Conservation (phyloP, 2,797 vertebrate genomes). For the Lemur catta region DNA sequence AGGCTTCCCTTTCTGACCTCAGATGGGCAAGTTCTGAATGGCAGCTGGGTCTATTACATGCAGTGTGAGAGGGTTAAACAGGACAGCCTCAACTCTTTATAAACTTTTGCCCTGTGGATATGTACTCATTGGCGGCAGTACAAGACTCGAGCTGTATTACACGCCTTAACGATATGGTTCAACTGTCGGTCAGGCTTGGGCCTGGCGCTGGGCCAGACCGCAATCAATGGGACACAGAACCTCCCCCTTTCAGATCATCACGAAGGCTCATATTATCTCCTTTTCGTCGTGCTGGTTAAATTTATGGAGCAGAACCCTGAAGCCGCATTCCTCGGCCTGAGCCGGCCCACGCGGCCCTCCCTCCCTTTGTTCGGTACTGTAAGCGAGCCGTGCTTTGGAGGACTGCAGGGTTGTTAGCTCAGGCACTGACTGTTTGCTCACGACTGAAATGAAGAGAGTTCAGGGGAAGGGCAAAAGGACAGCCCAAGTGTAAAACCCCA, state of each 20-base stretch:
- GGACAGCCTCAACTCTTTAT: slow-evolving; percentile 87
- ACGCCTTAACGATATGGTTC: slow-evolving; percentile 99
- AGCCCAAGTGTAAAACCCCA: slow-evolving; percentile 86
- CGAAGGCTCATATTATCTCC: slow-evolving; percentile 87
- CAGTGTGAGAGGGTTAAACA: slow-evolving; percentile 89
- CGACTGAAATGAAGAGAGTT: slow-evolving; percentile 88
- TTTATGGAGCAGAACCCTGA: slow-evolving; percentile 88
- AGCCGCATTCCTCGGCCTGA: slow-evolving; percentile 85
- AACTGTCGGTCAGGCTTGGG: slow-evolving; percentile 98
- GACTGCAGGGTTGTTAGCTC: slow-evolving; percentile 86
- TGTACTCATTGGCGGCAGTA: slow-evolving; percentile 89
- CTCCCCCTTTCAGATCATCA: slow-evolving; percentile 87
- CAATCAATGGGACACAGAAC: slow-evolving; percentile 95
- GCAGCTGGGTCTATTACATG: slow-evolving; percentile 86
- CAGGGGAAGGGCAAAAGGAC: slow-evolving; percentile 92
- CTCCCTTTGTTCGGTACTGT: slow-evolving; percentile 89
- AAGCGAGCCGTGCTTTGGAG: slow-evolving; percentile 86
- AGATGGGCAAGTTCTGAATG: slow-evolving; percentile 79
- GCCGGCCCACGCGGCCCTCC: slow-evolving; percentile 88
- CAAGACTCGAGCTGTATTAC: slow-evolving; percentile 89
- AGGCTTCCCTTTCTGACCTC: slow-evolving; percentile 74
- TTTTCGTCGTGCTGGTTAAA: slow-evolving; percentile 87
- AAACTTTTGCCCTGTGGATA: slow-evolving; percentile 91
- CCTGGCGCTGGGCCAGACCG: slow-evolving; percentile 95
- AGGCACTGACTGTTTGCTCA: slow-evolving; percentile 87